Evolutionary conservation across 2,888 invertebrate species (phyloP).

Genomic region (Drosophila borealis): DNA sequence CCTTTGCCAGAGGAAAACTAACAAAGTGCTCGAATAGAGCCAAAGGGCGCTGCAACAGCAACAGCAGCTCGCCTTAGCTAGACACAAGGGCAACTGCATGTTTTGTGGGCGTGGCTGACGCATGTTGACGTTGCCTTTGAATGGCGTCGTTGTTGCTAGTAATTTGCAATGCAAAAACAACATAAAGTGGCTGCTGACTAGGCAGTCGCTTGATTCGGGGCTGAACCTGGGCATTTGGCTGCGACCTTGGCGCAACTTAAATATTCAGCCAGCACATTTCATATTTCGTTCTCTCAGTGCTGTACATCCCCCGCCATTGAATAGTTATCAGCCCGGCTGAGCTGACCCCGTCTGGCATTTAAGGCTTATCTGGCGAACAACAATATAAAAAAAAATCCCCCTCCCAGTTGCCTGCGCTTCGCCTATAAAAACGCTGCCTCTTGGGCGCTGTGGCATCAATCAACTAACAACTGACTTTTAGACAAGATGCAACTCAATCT

Average conservation of each 20-base stretch:
- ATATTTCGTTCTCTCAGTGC: constrained; percentile 22
- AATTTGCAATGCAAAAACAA: constrained; percentile 79
- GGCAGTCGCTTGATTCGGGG: neutral
- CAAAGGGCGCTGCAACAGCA: constrained; percentile 22
- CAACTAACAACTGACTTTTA: neutral
- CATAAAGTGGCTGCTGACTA: constrained; percentile 41
- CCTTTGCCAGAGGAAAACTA: constrained; percentile 54
- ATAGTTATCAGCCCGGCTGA: constrained; percentile 10
- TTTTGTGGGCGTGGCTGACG: constrained; percentile 54
- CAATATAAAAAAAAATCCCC: constrained; percentile 34
- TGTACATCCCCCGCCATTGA: constrained; percentile 34
- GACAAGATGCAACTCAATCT: constrained; percentile 10
- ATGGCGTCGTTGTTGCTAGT: constrained; percentile 46
- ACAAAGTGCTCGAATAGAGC: constrained; percentile 71
- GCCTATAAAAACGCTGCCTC: constrained; percentile 9
- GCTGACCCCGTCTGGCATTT: constrained; percentile 40
- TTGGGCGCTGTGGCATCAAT: constrained; percentile 1
- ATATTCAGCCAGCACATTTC: constrained; percentile 38
- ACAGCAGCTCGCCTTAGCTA: constrained; percentile 5
- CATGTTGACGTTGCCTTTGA: constrained; percentile 64
- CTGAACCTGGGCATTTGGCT: too few relatives aligned
- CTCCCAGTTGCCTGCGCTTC: constrained; percentile 16
- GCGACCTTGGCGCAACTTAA: constrained; percentile 37
- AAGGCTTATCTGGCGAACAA: constrained; percentile 49
- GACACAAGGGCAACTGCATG: constrained; percentile 35